Conservation (phyloP, 2,113 vertebrate species). For the Dicentrarchus labrax region DNA sequence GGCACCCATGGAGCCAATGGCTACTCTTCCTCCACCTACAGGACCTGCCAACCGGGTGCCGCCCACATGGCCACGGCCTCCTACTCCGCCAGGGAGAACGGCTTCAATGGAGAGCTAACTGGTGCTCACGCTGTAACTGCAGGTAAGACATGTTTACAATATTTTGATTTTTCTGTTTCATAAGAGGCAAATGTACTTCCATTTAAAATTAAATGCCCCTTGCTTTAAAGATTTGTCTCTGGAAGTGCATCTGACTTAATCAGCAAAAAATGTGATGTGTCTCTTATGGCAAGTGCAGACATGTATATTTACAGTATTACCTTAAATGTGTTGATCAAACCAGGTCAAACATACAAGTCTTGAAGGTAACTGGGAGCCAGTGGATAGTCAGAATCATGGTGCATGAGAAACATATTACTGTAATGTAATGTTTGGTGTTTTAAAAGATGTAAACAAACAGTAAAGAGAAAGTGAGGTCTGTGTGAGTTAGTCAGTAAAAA, state of each 20-base stretch:
- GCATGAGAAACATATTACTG: neutral
- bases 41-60: conserved; percentile 86
- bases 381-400: neutral
- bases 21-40: conserved; percentile 90
- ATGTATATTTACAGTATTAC: neutral
- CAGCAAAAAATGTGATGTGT: neutral
- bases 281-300: neutral
- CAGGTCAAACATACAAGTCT: neutral
- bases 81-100: conserved; percentile 92
- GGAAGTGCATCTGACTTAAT: neutral
- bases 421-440: neutral
- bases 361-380: neutral
- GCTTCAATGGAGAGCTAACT: conserved; percentile 94
- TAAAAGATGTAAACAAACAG: neutral
- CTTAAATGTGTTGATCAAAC: neutral
- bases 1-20: conserved; percentile 92
- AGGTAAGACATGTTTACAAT: conserved; percentile 85
- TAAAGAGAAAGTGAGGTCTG: neutral
- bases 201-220: neutral
- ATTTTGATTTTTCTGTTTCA: neutral
- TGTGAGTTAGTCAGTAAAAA: neutral
- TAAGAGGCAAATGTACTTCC: neutral
- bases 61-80: conserved; percentile 80
- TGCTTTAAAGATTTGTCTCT: neutral
- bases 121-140: conserved; percentile 91